phyloP scores from a whole-genome alignment of 1,140 invertebrate genomes.

The Drosophila sucinea region DNA sequence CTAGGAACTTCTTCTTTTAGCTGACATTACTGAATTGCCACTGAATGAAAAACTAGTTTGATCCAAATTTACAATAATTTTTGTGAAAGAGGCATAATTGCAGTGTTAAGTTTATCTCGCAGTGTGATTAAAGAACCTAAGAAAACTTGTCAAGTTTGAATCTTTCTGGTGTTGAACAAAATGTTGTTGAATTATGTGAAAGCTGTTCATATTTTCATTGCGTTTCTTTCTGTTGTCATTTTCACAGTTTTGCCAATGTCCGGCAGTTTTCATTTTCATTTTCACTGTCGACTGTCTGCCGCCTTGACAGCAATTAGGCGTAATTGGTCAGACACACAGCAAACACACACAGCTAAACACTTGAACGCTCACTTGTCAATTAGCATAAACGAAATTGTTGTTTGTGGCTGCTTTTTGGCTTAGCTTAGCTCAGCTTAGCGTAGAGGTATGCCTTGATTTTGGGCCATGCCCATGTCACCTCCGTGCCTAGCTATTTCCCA shows the following conservation, averaged over 20 bases:
- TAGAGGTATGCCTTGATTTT: neutral
- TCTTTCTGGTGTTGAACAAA: slow-evolving; percentile 5
- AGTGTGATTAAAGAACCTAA: neutral
- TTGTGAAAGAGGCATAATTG: too few relatives aligned
- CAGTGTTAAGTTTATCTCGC: too few relatives aligned
- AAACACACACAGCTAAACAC: slow-evolving; percentile 17
- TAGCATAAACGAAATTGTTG: slow-evolving; percentile 53
- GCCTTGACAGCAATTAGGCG: slow-evolving; percentile 64
- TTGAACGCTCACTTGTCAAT: slow-evolving; percentile 38
- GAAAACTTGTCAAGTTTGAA: neutral
- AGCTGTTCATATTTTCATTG: slow-evolving; percentile 3
- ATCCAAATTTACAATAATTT: too few relatives aligned
- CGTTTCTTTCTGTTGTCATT: slow-evolving; percentile 43
- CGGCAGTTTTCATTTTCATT: slow-evolving; percentile 59
- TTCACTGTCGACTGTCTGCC: slow-evolving; percentile 40
- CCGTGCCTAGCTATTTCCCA: slow-evolving; percentile 31
- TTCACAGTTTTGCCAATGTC: slow-evolving; percentile 34
- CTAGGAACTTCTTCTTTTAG: too few relatives aligned
- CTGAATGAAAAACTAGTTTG: too few relatives aligned
- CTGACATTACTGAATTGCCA: too few relatives aligned
- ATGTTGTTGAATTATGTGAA: slow-evolving; percentile 4
- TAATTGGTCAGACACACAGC: slow-evolving; percentile 58
- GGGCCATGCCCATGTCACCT: slow-evolving; percentile 10
- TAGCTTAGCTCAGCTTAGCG: neutral
- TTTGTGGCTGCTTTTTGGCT: slow-evolving; percentile 29